phyloP scores from a whole-genome alignment of 2,113 vertebrate species.

The Lontra canadensis region DNA sequence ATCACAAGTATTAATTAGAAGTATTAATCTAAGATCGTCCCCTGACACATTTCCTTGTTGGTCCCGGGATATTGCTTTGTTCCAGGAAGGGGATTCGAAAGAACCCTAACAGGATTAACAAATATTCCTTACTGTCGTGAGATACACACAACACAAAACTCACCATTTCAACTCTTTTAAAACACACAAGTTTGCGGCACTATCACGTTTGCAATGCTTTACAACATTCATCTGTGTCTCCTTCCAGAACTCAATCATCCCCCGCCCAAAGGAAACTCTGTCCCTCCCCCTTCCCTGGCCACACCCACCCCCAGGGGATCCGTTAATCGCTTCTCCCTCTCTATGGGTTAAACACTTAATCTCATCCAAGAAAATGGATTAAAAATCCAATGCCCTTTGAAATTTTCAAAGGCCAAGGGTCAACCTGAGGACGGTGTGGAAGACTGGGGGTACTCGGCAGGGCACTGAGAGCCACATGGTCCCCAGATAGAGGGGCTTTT shows the following conservation, averaged over 20 bases:
- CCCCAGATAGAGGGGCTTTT: not conserved
- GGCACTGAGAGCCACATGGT: not conserved
- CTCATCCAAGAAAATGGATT: not conserved
- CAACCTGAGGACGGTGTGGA: not conserved
- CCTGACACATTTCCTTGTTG: not conserved
- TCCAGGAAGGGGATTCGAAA: not conserved
- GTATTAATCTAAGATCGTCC: not conserved
- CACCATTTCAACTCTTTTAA: no score
- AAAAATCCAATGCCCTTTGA: not conserved
- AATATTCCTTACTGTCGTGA: not conserved
- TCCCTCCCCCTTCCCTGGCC: no score
- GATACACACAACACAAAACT: not conserved
- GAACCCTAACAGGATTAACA: not conserved
- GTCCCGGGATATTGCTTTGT: not conserved
- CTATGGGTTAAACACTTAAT: not conserved
- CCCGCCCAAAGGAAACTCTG: not conserved
- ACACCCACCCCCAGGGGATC: not conserved
- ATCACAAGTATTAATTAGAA: not conserved
- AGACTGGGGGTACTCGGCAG: not conserved
- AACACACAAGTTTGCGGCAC: not conserved
- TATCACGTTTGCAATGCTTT: not conserved
- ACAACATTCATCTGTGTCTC: accelerated
- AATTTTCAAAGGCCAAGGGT: not conserved
- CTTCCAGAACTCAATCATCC: no score
- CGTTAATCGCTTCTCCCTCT: no score